These are phyloP conservation scores for Escarpia spicata DNA, from an alignment of 2,888 invertebrate genomes.

Conservation along the genomic window DNA sequence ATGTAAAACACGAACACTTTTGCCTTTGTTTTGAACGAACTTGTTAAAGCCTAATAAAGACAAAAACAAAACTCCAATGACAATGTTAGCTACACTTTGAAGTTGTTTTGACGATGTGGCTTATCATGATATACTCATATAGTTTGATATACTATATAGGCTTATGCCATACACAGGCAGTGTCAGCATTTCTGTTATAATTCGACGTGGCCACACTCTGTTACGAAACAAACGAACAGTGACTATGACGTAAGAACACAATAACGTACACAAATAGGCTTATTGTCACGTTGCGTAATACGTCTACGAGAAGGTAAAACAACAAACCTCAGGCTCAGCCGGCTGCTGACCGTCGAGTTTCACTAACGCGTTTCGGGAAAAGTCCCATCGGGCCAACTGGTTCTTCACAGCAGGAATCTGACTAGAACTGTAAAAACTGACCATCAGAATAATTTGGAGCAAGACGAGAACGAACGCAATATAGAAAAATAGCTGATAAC, in stretches of 20 bases:
- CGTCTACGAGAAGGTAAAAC: neutral
- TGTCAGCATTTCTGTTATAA: neutral
- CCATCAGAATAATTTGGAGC: neutral
- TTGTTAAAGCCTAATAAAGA: no score
- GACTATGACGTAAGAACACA: neutral
- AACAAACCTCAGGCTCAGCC: neutral
- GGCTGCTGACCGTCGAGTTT: neutral
- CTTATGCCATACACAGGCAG: no score
- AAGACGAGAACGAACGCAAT: neutral
- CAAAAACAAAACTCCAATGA: no score
- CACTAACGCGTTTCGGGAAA: neutral
- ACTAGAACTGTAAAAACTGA: conserved; percentile 13
- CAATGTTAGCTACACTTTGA: no score
- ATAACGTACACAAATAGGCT: no score
- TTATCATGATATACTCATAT: no score
- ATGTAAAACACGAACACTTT: no score
- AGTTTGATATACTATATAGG: no score
- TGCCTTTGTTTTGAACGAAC: no score
- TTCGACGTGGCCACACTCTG: neutral
- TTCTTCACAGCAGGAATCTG: neutral
- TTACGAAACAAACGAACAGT: neutral
- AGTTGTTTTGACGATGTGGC: no score
- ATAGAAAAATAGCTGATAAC: neutral
- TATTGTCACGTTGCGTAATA: no score
- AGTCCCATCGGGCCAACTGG: neutral